Conservation (phyloP, 2,797 vertebrate genomes). For the Heteromormyrus szaboi region DNA sequence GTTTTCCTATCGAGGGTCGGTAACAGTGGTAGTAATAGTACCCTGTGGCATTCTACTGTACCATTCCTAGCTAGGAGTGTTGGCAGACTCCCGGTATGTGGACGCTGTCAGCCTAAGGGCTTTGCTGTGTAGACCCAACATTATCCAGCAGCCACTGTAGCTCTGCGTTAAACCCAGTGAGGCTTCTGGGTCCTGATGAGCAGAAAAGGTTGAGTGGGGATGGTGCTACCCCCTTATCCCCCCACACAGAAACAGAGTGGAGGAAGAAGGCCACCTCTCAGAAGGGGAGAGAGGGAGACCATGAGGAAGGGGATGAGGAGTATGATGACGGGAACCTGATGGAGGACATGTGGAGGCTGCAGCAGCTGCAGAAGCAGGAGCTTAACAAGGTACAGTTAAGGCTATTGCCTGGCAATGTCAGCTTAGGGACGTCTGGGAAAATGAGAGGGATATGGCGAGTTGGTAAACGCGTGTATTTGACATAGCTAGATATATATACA, state of each 20-base stretch:
- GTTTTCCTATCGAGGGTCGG: neutral
- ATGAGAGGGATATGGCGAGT: neutral
- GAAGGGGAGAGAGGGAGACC: conserved; percentile 41
- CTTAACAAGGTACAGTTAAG: conserved; percentile 73
- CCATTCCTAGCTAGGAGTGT: neutral
- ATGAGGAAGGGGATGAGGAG: conserved; percentile 66
- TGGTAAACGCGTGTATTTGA: neutral
- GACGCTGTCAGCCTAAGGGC: neutral
- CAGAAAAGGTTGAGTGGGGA: neutral
- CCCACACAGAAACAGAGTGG: conserved; percentile 72
- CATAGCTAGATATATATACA: neutral
- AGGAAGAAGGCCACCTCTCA: conserved; percentile 55
- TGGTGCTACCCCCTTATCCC: neutral
- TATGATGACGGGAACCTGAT: conserved; percentile 65
- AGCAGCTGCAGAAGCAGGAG: conserved; percentile 68
- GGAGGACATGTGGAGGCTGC: conserved; percentile 70
- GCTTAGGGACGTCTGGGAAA: neutral
- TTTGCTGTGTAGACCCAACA: neutral
- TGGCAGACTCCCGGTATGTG: neutral
- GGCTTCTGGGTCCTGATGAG: neutral
- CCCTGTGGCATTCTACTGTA: neutral
- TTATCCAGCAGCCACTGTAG: neutral
- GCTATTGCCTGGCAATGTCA: neutral
- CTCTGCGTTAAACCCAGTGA: neutral
- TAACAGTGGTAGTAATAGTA: neutral